phyloP scores from a whole-genome alignment of 2,888 invertebrate genomes.

The Dryobota labecula region DNA sequence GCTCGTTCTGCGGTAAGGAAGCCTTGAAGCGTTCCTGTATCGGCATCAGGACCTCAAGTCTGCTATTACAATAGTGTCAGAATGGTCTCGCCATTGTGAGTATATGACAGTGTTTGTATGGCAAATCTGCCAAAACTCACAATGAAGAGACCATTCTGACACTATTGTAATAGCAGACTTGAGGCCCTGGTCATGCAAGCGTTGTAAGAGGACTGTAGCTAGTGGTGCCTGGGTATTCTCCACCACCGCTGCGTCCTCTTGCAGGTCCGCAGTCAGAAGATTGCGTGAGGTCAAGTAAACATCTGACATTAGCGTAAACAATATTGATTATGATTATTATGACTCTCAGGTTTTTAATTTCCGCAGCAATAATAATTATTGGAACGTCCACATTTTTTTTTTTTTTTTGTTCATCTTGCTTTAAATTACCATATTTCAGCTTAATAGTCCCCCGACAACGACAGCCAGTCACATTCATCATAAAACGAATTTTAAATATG shows the following conservation, averaged over 20 bases:
- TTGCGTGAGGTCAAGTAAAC: conserved; percentile 95
- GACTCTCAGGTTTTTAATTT: conserved; percentile 41
- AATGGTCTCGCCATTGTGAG: too few relatives aligned
- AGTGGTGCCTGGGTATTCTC: conserved; percentile 99
- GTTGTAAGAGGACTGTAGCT: conserved; percentile 98
- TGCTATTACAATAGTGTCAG: too few relatives aligned
- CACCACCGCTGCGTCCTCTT: conserved; percentile 99
- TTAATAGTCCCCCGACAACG: conserved; percentile 25
- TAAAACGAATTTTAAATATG: conserved; percentile 20
- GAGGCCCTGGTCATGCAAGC: conserved; percentile 99
- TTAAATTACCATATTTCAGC: conserved; percentile 29
- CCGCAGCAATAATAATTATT: conserved; percentile 28
- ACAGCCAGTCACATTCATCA: conserved; percentile 31
- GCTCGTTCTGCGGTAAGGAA: conserved; percentile 99
- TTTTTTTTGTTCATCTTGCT: conserved; percentile 18
- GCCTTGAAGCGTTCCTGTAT: conserved; percentile 99
- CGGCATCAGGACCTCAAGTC: too few relatives aligned
- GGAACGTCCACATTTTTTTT: conserved; percentile 26
- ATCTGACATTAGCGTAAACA: conserved; percentile 80
- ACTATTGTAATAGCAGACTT: too few relatives aligned
- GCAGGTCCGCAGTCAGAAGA: conserved; percentile 98
- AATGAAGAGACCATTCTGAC: too few relatives aligned
- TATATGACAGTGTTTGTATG: too few relatives aligned
- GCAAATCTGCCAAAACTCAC: too few relatives aligned
- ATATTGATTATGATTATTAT: conserved; percentile 37